Base-by-base conservation (phyloP, 2,797 vertebrate species). In the Hydrolagus colliei region DNA sequence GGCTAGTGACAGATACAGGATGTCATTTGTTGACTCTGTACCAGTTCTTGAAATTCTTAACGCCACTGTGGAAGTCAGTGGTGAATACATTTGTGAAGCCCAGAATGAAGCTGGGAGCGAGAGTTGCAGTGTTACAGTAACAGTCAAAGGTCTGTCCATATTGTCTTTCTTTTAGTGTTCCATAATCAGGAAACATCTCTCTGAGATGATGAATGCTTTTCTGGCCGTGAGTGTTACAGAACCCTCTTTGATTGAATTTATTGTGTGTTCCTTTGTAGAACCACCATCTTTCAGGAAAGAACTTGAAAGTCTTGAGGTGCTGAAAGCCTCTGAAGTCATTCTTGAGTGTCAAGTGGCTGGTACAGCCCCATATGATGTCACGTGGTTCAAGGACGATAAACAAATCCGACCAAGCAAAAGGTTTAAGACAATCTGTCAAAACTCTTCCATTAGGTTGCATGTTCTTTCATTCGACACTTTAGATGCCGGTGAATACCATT, bases 41-140 rank as follows among this genome's bases (percentile, higher is more conserved):
- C 96, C 97, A 0, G 92, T 97, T 88, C 92, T 99, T 88, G 95
- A 98, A 91, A 95, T 99, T 92, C 94, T 93, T 82, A 91, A 90
- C 80, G 91, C 96, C 77, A 91, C 89, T 88, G 95, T 91, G 88
- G 96, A 96, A 62, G 96, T 98, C 86, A 95, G 95, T 0, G 97
- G 96, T 86, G 97, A 98, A 91, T 99, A 97, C 89, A 99, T 96
- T 87, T 99, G 98, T 90, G 98, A 99, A 93, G 97, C 93, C 91
- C 95, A 95, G 85, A 99, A 99, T 90, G 96, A 97, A 85, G 98
- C 97, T 86, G 98, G 97, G 89, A 97, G 95, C 87, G 95, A 95
- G 89, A 98, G 97, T 93, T 98, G 97, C 91, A 99, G 98, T 91
- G 95, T 94, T 86, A 97, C 97, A 84, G 90, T 99, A 88, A 92